These are phyloP conservation scores for Stichodactyla helianthus DNA, from an alignment of 64 coral and sea anemone genomes.

Conservation along the genomic window DNA sequence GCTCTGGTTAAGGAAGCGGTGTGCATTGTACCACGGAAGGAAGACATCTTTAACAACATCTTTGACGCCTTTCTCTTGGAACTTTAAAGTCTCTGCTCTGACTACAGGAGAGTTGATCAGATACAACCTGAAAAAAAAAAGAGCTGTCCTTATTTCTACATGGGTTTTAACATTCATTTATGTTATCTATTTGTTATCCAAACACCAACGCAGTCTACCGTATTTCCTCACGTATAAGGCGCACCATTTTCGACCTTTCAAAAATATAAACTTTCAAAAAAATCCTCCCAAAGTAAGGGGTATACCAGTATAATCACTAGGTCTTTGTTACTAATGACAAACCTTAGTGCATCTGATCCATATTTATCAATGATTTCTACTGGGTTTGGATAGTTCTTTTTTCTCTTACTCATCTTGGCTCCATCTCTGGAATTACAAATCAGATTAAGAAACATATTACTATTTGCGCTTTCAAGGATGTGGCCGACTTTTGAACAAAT, in stretches of 20 bases:
- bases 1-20: slow-evolving; percentile 88
- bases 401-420: slow-evolving; percentile 97
- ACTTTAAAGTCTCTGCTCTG: slow-evolving; percentile 95
- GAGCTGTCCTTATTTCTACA: not conserved
- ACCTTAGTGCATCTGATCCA: slow-evolving; percentile 95
- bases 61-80: slow-evolving; percentile 98
- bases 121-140: slow-evolving; percentile 66
- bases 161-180: no score
- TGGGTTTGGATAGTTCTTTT: slow-evolving; percentile 97
- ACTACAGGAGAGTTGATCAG: slow-evolving; percentile 98
- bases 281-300: no score
- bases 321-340: not conserved
- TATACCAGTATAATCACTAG: no score
- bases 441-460: not conserved
- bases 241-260: no score
- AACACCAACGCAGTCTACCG: no score
- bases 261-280: no score
- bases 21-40: slow-evolving; percentile 95
- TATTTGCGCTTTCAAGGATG: no score
- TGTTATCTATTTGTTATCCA: no score
- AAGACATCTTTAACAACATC: slow-evolving; percentile 99
- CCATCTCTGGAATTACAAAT: slow-evolving; percentile 61
- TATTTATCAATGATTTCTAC: slow-evolving; percentile 88
- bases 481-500: no score
- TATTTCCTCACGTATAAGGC: no score